Percentiles rank a stretch among this genome's conserved stretches.
Evolutionary conservation across 2,888 invertebrate species (phyloP).

Genomic region (Lithophane socia): DNA sequence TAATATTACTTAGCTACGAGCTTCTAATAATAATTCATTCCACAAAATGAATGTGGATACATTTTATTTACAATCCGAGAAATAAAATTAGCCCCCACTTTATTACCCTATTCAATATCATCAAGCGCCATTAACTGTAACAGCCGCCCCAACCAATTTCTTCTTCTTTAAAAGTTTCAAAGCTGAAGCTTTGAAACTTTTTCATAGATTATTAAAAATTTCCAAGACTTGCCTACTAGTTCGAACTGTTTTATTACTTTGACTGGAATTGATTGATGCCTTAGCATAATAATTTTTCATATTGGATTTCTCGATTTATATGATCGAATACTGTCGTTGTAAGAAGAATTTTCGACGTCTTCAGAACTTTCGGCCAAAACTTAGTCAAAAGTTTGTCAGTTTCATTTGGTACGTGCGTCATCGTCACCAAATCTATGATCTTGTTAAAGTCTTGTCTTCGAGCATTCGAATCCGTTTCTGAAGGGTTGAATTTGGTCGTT

Average conservation of each 20-base stretch:
- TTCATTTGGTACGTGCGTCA: not conserved
- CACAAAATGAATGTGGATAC: not conserved
- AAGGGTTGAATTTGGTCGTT: not conserved
- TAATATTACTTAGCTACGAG: no score
- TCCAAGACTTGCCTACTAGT: conserved; percentile 8
- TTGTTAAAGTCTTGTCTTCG: not conserved
- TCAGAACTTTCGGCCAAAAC: not conserved
- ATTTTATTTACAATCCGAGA: not conserved
- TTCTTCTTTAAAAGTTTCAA: no score
- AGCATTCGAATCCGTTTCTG: not conserved
- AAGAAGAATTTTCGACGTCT: not conserved
- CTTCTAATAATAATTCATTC: no score
- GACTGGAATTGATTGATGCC: conserved; percentile 25
- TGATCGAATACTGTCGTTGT: not conserved
- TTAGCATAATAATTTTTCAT: conserved; percentile 11
- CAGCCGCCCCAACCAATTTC: conserved; percentile 14
- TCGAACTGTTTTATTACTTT: conserved; percentile 48
- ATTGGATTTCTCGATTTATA: conserved; percentile 6
- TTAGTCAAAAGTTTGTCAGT: not conserved
- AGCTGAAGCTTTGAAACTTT: conserved; percentile 50
- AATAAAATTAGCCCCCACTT: not conserved
- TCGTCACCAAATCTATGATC: not conserved
- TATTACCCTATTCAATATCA: not conserved
- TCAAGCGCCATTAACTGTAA: not conserved
- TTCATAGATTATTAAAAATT: conserved; percentile 42